Percentiles rank a stretch among this genome's conserved stretches.
Conservation (phyloP, 30 jellyfish, hydroid and myxozoan genomes). For the Hydractinia symbiolongicarpus region DNA sequence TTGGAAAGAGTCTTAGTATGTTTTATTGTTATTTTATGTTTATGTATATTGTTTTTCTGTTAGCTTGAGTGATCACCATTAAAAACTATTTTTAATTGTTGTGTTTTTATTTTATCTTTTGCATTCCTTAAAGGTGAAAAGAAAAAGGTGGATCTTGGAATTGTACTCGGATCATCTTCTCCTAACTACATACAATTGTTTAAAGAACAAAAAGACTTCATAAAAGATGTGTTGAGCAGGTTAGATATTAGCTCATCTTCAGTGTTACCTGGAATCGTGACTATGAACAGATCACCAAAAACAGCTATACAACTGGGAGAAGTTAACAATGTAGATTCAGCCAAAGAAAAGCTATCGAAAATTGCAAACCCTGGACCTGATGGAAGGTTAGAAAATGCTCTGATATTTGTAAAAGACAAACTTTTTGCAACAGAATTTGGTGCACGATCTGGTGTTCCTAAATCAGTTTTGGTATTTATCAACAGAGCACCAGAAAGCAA, state of each 20-base stretch:
- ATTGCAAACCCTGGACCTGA: constrained; percentile 14
- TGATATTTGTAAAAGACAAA: constrained; percentile 54
- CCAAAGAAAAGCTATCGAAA: background rate
- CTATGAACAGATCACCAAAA: constrained; percentile 28
- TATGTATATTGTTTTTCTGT: too few relatives aligned
- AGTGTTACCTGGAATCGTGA: constrained; percentile 37
- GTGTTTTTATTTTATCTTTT: constrained; percentile 55
- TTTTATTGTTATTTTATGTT: too few relatives aligned
- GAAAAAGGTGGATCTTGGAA: constrained; percentile 58
- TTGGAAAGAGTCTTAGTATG: constrained; percentile 23
- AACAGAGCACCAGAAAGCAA: background rate
- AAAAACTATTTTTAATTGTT: too few relatives aligned
- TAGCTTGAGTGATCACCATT: too few relatives aligned
- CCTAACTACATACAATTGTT: constrained; percentile 17
- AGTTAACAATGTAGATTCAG: background rate
- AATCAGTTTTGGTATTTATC: constrained; percentile 50
- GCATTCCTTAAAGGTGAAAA: constrained; percentile 30
- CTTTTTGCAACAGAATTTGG: constrained; percentile 61
- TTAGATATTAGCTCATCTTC: constrained; percentile 27
- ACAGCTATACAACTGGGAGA: constrained; percentile 35
- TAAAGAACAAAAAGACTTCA: constrained; percentile 40
- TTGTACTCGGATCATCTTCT: constrained; percentile 61
- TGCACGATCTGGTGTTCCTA: constrained; percentile 56
- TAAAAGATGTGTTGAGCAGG: constrained; percentile 26
- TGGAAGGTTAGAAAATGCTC: constrained; percentile 31